Base-by-base conservation (phyloP, 1,140 invertebrate genomes). In the Pseudomyrmex pallidus region DNA sequence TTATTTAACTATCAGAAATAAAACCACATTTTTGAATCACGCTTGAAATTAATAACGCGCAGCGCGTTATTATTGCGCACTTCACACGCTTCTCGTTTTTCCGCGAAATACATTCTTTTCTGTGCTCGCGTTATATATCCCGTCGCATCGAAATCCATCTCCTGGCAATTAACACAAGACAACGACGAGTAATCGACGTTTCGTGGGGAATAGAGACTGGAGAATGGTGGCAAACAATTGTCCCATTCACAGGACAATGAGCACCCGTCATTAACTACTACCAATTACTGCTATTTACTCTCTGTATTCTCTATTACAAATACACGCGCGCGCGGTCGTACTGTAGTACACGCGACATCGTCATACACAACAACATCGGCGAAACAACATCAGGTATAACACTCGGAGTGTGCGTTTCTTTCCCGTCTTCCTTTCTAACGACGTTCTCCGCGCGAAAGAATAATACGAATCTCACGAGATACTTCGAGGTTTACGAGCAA, bases 391-490 rank as follows among this genome's bases (percentile, higher is more conserved):
- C 48, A 52, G 56, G 56, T 73, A 35, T 35, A 72, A 73, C 63
- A 50, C 35, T 2, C 50, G 50, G 48, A 17, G n/a, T 13, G 15
- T n/a, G n/a, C n/a, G 22, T 52, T 73, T 68, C 61, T 62, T 67
- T 17, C 35, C 35, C 54, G 63, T 15, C 10, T 57, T 66, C 63
- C 20, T 35, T 52, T 63, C 72, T 74, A 88, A 88, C 86, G 64
- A 89, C 61, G 80, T 80, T 86, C 56, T 57, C 35, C 5, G 35
- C 7, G 62, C 57, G 54, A 74, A 86, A 87, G 86, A 82, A 88
- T 89, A 86, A 89, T 88, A 84, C 87, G 67, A 88, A 86, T 84
- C 80, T 80, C 84, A 62, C 54, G 74, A 85, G 84, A 62, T 77
- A 63, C 82, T 86, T 72, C 22, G 61, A 9, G 74, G 78, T 76